phyloP scores from a whole-genome alignment of 2,888 invertebrate species.

The Standfussiana lucernea region DNA sequence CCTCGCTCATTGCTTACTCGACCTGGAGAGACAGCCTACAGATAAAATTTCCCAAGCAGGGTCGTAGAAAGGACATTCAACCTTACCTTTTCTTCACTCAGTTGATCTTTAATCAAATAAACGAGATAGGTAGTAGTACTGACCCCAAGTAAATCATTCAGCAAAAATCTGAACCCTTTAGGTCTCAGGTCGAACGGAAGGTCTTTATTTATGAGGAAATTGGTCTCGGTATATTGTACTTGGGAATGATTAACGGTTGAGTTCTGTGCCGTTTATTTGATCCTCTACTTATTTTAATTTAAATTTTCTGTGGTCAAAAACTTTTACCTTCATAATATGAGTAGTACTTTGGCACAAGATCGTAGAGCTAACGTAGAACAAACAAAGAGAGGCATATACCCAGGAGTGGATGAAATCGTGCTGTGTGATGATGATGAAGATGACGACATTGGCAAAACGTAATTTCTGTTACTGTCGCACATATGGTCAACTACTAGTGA shows the following conservation, averaged over 20 bases:
- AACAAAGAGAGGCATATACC: too few relatives aligned
- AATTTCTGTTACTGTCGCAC: background rate
- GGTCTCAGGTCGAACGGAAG: conserved; percentile 25
- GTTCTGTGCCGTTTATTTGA: background rate
- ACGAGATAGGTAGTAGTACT: conserved; percentile 32
- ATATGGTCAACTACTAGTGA: background rate
- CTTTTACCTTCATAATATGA: too few relatives aligned
- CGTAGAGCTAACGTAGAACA: too few relatives aligned
- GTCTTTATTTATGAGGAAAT: conserved; percentile 34
- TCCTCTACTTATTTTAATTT: background rate
- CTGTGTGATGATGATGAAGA: too few relatives aligned
- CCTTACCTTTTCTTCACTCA: conserved; percentile 54
- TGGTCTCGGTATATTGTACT: conserved; percentile 21
- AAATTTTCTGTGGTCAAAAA: background rate
- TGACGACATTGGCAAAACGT: too few relatives aligned
- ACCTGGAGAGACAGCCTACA: background rate
- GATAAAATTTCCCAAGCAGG: conserved; percentile 27
- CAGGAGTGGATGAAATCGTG: too few relatives aligned
- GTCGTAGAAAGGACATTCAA: conserved; percentile 7
- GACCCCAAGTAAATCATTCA: conserved; percentile 56
- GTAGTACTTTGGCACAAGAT: too few relatives aligned
- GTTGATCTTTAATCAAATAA: conserved; percentile 61
- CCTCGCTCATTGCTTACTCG: conserved; percentile 26
- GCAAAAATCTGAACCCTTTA: conserved; percentile 45
- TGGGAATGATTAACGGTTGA: background rate